Evolutionary conservation across 2,888 invertebrate species (phyloP).

Genomic region (Nomada lathburiana): DNA sequence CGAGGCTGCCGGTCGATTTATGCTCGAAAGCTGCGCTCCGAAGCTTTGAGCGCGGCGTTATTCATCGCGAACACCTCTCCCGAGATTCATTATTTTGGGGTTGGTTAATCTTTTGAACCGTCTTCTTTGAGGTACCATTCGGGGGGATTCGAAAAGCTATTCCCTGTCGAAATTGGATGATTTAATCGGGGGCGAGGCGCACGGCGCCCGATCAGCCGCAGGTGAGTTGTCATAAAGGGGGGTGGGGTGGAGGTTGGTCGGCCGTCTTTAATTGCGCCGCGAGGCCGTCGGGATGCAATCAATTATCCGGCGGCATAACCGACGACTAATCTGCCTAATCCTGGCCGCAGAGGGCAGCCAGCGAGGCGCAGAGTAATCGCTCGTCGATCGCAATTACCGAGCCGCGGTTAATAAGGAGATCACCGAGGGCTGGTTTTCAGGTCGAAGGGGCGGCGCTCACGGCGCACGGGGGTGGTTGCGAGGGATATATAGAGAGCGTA

Average conservation of each 20-base stretch:
- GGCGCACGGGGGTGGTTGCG: constrained; percentile 60
- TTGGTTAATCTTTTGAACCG: too few relatives aligned
- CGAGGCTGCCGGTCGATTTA: constrained; percentile 25
- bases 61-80: constrained; percentile 11
- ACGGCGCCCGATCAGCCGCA: constrained; percentile 34
- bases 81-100: too few relatives aligned
- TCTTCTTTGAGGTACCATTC: not conserved
- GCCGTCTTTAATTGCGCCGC: constrained; percentile 66
- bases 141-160: not conserved
- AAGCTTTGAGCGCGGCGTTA: constrained; percentile 24
- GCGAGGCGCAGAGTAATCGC: constrained; percentile 82
- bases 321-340: constrained; percentile 83
- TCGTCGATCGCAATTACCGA: constrained; percentile 83
- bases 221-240: constrained; percentile 48
- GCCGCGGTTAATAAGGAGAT: constrained; percentile 84
- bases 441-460: constrained; percentile 50
- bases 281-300: constrained; percentile 71
- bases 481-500: constrained; percentile 59
- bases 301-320: constrained; percentile 79
- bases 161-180: constrained; percentile 26
- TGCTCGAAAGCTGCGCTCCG: not conserved
- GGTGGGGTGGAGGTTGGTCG: not conserved
- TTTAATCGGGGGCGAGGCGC: constrained; percentile 28
- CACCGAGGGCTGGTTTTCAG: constrained; percentile 74
- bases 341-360: constrained; percentile 75